Evolutionary conservation across 2,797 vertebrate genomes (phyloP).

Genomic region (Pseudomugil tenellus): DNA sequence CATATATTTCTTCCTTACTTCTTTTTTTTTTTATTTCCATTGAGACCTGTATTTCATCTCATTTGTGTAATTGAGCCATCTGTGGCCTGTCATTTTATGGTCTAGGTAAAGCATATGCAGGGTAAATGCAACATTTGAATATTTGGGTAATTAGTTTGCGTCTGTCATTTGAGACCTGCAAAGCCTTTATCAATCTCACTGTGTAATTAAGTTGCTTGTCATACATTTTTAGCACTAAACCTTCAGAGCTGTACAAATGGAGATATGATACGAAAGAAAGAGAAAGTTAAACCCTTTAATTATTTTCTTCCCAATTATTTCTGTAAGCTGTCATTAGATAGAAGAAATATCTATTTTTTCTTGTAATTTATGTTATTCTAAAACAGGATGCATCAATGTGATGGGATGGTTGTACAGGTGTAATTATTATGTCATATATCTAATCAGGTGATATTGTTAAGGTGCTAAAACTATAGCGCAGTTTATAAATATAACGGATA

Average conservation of each 20-base stretch:
- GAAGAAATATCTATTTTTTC: neutral
- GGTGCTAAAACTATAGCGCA: neutral
- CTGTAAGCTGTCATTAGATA: neutral
- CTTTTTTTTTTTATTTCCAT: slow-evolving; percentile 45
- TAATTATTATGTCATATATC: neutral
- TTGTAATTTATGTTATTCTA: neutral
- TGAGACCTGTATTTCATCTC: slow-evolving; percentile 54
- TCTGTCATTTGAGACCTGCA: slow-evolving; percentile 44
- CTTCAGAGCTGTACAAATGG: slow-evolving; percentile 11
- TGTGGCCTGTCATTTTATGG: slow-evolving; percentile 44
- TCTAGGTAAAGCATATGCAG: slow-evolving; percentile 31
- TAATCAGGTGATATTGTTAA: neutral
- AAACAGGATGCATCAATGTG: neutral
- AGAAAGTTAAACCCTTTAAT: slow-evolving; percentile 11
- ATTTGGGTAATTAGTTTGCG: slow-evolving; percentile 57
- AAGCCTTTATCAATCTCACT: slow-evolving; percentile 42
- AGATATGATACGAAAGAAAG: neutral
- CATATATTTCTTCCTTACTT: slow-evolving; percentile 14
- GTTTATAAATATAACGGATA: neutral
- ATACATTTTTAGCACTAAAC: slow-evolving; percentile 39
- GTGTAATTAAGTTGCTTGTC: slow-evolving; percentile 57
- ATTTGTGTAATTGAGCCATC: slow-evolving; percentile 53
- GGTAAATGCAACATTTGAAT: slow-evolving; percentile 52
- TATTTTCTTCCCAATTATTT: slow-evolving; percentile 16
- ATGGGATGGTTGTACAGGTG: neutral